phyloP scores from a whole-genome alignment of 2,797 vertebrate genomes.

The Propithecus deckenii region DNA sequence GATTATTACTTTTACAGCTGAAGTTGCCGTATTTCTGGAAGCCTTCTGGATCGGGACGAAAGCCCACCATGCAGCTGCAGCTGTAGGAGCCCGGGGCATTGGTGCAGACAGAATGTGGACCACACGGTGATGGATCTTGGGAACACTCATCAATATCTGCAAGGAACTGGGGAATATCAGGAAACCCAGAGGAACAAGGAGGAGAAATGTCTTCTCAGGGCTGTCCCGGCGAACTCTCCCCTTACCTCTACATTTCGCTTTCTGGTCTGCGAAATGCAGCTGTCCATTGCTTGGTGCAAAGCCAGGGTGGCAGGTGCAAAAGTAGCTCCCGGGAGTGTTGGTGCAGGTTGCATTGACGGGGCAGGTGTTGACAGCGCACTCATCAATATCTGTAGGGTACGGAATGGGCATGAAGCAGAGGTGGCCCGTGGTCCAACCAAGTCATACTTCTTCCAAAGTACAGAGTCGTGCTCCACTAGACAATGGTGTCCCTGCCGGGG shows the following conservation, averaged over 20 bases:
- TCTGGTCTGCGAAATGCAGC: not conserved
- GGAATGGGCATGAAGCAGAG: not conserved
- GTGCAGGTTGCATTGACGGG: not conserved
- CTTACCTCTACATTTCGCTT: not conserved
- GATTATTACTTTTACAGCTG: conserved; percentile 60
- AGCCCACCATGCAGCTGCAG: conserved; percentile 25
- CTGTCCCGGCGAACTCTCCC: not conserved
- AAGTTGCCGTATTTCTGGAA: conserved; percentile 14
- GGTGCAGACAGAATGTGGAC: conserved; percentile 42
- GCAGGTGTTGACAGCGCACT: conserved; percentile 3
- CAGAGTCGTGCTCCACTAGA: not conserved
- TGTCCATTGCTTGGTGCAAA: not conserved
- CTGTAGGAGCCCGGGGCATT: conserved; percentile 52
- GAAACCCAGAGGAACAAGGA: not conserved
- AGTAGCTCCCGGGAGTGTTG: conserved; percentile 53
- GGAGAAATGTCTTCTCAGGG: not conserved
- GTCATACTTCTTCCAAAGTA: not conserved
- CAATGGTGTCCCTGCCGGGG: not conserved
- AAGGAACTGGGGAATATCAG: not conserved
- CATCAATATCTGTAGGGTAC: not conserved
- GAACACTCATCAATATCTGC: conserved; percentile 64
- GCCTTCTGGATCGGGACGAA: not conserved
- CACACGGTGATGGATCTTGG: not conserved
- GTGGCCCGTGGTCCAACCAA: not conserved
- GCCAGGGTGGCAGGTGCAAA: conserved; percentile 40